These are phyloP conservation scores for Archegozetes longisetosus DNA, from an alignment of 1,140 invertebrate species.

Conservation along the genomic window DNA sequence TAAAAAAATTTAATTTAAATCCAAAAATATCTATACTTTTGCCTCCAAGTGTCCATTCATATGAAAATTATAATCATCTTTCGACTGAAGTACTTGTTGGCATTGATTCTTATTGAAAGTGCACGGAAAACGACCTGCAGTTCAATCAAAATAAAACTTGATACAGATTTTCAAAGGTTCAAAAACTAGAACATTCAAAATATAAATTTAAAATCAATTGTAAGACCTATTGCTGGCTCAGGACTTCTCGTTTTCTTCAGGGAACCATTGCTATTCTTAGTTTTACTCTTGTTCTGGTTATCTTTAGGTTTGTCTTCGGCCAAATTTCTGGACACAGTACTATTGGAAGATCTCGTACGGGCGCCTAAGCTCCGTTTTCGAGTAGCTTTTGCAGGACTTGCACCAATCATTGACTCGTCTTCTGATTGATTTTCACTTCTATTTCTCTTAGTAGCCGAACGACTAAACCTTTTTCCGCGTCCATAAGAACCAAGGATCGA, in stretches of 20 bases:
- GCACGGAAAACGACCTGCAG: background rate
- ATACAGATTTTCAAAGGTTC: too few species aligned
- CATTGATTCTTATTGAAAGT: background rate
- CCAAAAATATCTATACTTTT: background rate
- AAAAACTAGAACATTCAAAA: too few species aligned
- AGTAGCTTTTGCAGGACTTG: too few species aligned
- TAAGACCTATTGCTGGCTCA: too few species aligned
- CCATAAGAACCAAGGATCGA: too few species aligned
- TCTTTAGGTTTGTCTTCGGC: background rate
- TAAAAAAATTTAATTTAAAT: background rate
- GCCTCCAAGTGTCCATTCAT: background rate
- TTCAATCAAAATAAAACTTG: background rate
- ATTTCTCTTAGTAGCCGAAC: too few species aligned
- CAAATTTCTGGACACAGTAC: background rate
- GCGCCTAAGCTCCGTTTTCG: too few species aligned
- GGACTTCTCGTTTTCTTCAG: background rate
- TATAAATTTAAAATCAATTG: too few species aligned
- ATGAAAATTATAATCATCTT: background rate
- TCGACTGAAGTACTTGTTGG: background rate
- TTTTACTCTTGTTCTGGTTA: background rate
- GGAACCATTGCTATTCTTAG: background rate
- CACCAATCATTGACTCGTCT: too few species aligned
- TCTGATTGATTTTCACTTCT: too few species aligned
- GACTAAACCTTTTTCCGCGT: too few species aligned
- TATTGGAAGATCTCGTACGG: too few species aligned